phyloP scores from a whole-genome alignment of 2,888 invertebrate species.

The Oxyscelio sp. region DNA sequence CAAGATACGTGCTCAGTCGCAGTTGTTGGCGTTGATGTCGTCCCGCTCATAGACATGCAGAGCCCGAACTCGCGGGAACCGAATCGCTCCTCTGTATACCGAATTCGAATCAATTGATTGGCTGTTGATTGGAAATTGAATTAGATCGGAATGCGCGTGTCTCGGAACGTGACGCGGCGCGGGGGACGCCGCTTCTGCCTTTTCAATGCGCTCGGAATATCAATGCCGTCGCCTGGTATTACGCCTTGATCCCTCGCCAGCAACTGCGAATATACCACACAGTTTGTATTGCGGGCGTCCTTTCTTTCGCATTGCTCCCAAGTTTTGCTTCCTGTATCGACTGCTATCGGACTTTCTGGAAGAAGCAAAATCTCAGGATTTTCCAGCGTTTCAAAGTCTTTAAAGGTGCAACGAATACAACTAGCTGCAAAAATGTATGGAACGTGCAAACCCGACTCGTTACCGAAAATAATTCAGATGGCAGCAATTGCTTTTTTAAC shows the following conservation, averaged over 20 bases:
- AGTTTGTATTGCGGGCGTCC: no score
- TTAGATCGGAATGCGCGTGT: conserved; percentile 89
- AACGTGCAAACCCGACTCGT: neutral
- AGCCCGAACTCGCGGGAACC: conserved; percentile 80
- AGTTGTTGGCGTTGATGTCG: conserved; percentile 64
- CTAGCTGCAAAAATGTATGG: conserved; percentile 1
- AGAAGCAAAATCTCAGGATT: conserved; percentile 20
- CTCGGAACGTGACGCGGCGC: conserved; percentile 83
- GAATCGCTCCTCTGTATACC: conserved; percentile 86
- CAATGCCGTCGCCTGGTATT: conserved; percentile 81
- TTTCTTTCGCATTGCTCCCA: conserved; percentile 32
- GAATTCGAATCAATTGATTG: conserved; percentile 90
- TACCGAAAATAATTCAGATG: no score
- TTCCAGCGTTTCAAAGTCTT: no score
- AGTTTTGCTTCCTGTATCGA: conserved; percentile 32
- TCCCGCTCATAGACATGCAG: conserved; percentile 86
- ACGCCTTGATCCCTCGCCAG: conserved; percentile 54
- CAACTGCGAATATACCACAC: conserved; percentile 24
- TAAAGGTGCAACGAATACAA: no score
- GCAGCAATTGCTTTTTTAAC: neutral
- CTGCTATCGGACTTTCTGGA: conserved; percentile 30
- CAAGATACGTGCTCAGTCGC: conserved; percentile 78
- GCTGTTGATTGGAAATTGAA: conserved; percentile 90
- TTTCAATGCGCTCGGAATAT: conserved; percentile 85
- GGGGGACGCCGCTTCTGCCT: conserved; percentile 84